Percentiles rank a stretch among this genome's conserved stretches.
phyloP scores from a whole-genome alignment of 1,140 invertebrate genomes.

The Drosophila sulfurigaster region DNA sequence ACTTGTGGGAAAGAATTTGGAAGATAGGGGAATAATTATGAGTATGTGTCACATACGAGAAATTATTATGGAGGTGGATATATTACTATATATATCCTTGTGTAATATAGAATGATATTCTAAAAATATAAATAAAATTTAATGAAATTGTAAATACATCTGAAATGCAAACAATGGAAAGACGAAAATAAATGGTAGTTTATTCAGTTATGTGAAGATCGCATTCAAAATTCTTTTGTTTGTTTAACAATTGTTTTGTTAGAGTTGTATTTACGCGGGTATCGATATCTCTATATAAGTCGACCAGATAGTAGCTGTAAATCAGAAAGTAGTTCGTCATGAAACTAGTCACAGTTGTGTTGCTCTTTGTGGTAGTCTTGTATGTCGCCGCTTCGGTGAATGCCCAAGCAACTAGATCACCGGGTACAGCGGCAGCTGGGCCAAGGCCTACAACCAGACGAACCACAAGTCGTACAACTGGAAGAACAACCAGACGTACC shows the following conservation, averaged over 20 bases:
- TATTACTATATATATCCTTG: too few species aligned
- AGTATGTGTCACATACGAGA: too few species aligned
- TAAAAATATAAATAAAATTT: background rate
- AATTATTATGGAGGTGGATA: too few species aligned
- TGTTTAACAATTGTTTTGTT: background rate
- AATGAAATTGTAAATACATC: background rate
- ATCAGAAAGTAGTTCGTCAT: constrained; percentile 5
- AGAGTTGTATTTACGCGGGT: background rate
- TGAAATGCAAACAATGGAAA: background rate
- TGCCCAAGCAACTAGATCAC: background rate
- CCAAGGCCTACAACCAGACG: background rate
- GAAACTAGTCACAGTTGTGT: constrained; percentile 1
- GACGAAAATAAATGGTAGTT: background rate
- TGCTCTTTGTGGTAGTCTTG: constrained; percentile 2
- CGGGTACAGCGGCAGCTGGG: background rate
- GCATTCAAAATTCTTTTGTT: background rate
- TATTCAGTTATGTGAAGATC: background rate
- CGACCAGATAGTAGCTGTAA: background rate
- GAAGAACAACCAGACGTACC: background rate
- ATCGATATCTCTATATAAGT: background rate
- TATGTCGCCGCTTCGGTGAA: constrained; percentile 6
- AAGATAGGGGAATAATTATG: too few species aligned
- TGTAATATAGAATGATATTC: too few species aligned
- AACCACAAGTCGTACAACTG: background rate
- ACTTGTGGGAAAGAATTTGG: too few species aligned